Evolutionary conservation across 2,888 invertebrate genomes (phyloP).

Genomic region (Drosophila atripex): DNA sequence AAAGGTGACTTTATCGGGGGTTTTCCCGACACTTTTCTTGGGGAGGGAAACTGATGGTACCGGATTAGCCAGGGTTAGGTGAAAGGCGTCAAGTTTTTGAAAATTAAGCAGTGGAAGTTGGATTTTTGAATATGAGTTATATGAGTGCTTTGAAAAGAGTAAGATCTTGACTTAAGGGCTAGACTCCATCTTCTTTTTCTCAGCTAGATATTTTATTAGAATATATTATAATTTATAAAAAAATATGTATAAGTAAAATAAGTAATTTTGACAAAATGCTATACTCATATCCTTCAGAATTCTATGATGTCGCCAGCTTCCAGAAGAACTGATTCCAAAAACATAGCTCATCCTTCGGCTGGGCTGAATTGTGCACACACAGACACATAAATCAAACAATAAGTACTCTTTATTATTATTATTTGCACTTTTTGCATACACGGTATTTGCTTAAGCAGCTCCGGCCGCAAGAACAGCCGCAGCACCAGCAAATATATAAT

Average conservation of each 20-base stretch:
- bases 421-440: conserved; percentile 82
- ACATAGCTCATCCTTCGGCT: conserved; percentile 33
- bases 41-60: conserved; percentile 54
- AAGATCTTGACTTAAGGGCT: neutral
- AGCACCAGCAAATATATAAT: conserved; percentile 55
- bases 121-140: neutral
- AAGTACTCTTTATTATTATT: conserved; percentile 84
- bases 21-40: conserved; percentile 5
- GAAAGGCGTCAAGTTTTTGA: neutral
- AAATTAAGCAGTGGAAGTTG: neutral
- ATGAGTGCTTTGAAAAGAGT: too few relatives aligned
- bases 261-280: neutral
- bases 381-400: conserved; percentile 84
- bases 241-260: too few relatives aligned
- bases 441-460: conserved; percentile 78
- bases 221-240: neutral
- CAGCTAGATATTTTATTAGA: neutral
- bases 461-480: conserved; percentile 36
- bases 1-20: conserved; percentile 74
- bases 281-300: conserved; percentile 1
- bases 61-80: conserved; percentile 43
- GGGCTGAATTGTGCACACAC: conserved; percentile 75
- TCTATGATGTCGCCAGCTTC: neutral
- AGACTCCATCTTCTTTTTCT: too few relatives aligned
- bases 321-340: neutral